phyloP scores from a whole-genome alignment of 2,797 vertebrate species.

The Rhynchotus rufescens region DNA sequence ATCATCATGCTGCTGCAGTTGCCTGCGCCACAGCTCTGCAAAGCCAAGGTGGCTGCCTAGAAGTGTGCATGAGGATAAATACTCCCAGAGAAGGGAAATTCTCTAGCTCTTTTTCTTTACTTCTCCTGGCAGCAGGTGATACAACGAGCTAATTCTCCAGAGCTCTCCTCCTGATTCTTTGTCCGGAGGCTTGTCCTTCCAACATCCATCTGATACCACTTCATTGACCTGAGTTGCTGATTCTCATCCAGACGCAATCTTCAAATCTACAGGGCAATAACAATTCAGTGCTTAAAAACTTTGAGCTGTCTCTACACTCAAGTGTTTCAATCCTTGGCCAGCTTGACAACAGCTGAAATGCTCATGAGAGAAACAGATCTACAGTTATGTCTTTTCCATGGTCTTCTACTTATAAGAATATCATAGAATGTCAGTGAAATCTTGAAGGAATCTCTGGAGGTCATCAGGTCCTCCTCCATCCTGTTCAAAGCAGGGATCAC shows the following conservation, averaged over 20 bases:
- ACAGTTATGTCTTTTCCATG: background rate
- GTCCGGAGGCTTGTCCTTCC: background rate
- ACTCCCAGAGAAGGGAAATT: background rate
- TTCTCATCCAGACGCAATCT: background rate
- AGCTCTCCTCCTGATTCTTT: conserved; percentile 2
- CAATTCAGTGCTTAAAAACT: background rate
- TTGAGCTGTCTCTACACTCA: background rate
- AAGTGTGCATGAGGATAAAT: background rate
- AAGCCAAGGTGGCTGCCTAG: conserved; percentile 10
- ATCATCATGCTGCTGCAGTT: background rate
- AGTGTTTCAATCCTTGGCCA: background rate
- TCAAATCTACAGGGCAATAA: background rate
- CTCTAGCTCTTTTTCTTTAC: conserved; percentile 24
- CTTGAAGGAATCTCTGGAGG: conserved; percentile 10
- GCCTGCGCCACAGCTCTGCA: background rate
- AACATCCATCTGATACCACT: background rate
- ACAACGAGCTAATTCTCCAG: conserved; percentile 40
- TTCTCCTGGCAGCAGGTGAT: conserved; percentile 27
- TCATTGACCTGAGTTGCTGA: background rate
- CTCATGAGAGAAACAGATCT: background rate
- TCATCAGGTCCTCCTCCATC: background rate
- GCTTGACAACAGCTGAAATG: background rate
- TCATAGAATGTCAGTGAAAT: background rate
- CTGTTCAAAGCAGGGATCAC: background rate
- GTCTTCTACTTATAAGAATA: background rate